These are phyloP conservation scores for Drosophila asahinai DNA, from an alignment of 1,140 invertebrate genomes.

Conservation along the genomic window DNA sequence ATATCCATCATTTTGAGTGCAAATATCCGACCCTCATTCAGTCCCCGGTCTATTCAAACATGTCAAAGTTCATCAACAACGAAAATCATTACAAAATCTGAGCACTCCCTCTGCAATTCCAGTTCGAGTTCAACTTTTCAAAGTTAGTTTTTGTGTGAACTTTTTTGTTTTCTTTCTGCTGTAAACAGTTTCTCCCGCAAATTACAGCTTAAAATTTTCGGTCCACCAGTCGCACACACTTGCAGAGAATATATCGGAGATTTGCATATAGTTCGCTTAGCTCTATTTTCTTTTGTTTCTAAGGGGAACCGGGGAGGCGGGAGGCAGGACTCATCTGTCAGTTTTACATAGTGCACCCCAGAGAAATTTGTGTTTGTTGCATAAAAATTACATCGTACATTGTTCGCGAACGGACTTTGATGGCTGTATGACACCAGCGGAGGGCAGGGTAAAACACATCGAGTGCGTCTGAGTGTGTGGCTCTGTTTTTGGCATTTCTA, in stretches of 20 bases:
- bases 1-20: slow-evolving; percentile 26
- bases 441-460: slow-evolving; percentile 9
- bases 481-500: slow-evolving; percentile 78
- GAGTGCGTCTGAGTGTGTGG: slow-evolving; percentile 54
- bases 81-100: slow-evolving; percentile 47
- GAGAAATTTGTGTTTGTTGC: slow-evolving; percentile 81
- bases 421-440: slow-evolving; percentile 60
- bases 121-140: slow-evolving; percentile 38
- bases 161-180: slow-evolving; percentile 20
- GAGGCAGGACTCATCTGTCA: slow-evolving; percentile 71
- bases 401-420: slow-evolving; percentile 76
- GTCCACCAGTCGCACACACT: slow-evolving; percentile 15
- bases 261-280: slow-evolving; percentile 23
- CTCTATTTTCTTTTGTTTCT: slow-evolving; percentile 43
- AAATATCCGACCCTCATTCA: background rate
- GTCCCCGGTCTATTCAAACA: slow-evolving; percentile 23
- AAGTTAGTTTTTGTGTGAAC: slow-evolving; percentile 33
- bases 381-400: slow-evolving; percentile 79
- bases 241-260: slow-evolving; percentile 24
- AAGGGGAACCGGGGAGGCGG: background rate
- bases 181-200: slow-evolving; percentile 50
- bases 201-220: slow-evolving; percentile 44
- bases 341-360: slow-evolving; percentile 79
- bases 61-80: slow-evolving; percentile 45
- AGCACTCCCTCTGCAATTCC: slow-evolving; percentile 7